phyloP scores from a whole-genome alignment of 2,888 invertebrate species.

The Spilosoma lubricipeda region DNA sequence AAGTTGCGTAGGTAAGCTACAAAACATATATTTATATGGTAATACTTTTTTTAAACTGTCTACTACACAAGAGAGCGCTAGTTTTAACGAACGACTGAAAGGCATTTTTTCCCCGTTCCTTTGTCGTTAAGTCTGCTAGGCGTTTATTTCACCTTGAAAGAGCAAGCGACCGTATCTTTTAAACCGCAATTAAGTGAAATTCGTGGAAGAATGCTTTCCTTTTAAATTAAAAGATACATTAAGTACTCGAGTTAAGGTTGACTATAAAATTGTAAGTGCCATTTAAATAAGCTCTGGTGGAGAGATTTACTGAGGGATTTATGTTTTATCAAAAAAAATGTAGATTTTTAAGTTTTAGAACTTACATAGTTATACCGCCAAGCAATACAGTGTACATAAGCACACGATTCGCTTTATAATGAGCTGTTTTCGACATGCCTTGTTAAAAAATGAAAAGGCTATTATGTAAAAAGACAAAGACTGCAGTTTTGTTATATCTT shows the following conservation, averaged over 20 bases:
- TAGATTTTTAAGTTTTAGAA: background rate
- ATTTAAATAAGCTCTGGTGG: background rate
- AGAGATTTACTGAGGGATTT: background rate
- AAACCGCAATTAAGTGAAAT: background rate
- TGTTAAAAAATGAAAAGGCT: too few relatives aligned
- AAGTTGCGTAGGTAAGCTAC: too few relatives aligned
- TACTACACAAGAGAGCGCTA: background rate
- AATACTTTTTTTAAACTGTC: background rate
- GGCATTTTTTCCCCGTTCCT: background rate
- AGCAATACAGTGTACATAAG: background rate
- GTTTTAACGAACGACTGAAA: background rate
- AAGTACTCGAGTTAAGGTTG: background rate
- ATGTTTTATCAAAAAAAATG: background rate
- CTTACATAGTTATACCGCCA: background rate
- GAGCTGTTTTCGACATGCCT: background rate
- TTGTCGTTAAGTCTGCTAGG: too few relatives aligned
- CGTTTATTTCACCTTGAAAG: background rate
- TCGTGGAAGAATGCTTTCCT: background rate
- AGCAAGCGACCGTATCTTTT: background rate
- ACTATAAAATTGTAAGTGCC: background rate
- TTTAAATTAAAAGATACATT: background rate
- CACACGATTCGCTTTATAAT: background rate
- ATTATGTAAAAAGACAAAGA: too few relatives aligned
- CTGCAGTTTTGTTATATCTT: too few relatives aligned
- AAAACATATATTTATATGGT: background rate